Base-by-base conservation (phyloP, 2,888 invertebrate genomes). In the Netelia melanura region DNA sequence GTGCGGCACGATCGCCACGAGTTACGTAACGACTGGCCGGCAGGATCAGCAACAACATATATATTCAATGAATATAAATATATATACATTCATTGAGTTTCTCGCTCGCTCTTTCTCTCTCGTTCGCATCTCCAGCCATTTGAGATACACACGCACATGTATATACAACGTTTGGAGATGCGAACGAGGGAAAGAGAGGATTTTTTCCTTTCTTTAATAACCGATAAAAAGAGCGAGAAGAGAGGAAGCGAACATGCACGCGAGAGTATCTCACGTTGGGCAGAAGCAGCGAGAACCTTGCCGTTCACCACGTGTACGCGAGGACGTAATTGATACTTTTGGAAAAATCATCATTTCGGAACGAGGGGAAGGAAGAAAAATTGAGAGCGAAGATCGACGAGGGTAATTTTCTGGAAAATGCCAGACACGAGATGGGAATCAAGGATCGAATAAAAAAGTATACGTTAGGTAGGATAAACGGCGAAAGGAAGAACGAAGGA, bases 1-100 rank as follows among this genome's bases (percentile, higher is more conserved):
- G 86, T 87, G 87, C 86, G 44, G 87, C 87, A 87, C 87, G 87
- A 88, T 88, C 87, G 72, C 84, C 86, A 76, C 84, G 74, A 80
- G 81, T 87, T 86, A 83, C 86, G 87, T 83, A 87, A 88, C 83
- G 62, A 84, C 70, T 84, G 85, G 86, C 86, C 79, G 71, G 79
- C 79, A 79, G 83, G 75, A 86, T 79, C 87, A 85, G 58, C 70
- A 72, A 76, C 65, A 67, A 56, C 30, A 61, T 65, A 71, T 62
- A 68, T 52, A 43, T 3, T 25, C 25, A 25, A 25, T 25, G 25
- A 25, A 38, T 52, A 67, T 65, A n/a, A 72, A 30, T 65, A n/a
- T 77, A 30, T 9, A 38, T 72, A 25, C 61, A 54, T n/a, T 30
- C 30, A 30, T 30, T 30, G 30, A 30, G 30, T 30, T 30, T 30